Conservation (phyloP, 2,888 invertebrate species). For the Cerastis rubricosa region DNA sequence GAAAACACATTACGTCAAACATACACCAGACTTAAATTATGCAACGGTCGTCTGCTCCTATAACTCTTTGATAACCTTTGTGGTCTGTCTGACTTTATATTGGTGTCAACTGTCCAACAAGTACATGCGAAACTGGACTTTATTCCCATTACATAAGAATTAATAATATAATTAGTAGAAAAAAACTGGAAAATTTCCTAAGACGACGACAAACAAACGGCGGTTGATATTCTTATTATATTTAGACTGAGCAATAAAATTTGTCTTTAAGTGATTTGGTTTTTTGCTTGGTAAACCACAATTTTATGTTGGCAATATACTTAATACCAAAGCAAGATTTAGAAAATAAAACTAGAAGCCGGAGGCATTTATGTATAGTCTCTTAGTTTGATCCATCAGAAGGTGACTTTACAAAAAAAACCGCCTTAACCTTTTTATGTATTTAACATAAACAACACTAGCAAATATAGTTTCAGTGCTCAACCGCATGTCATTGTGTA, state of each 20-base stretch:
- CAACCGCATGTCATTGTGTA: neutral
- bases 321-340: neutral
- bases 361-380: neutral
- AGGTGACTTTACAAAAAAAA: neutral
- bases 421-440: neutral
- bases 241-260: conserved; percentile 25
- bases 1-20: conserved; percentile 32
- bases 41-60: conserved; percentile 56
- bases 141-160: conserved; percentile 46
- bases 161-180: conserved; percentile 41
- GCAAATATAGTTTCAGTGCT: neutral
- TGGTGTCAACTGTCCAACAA: conserved; percentile 50
- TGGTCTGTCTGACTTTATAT: conserved; percentile 60
- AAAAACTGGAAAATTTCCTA: conserved; percentile 55
- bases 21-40: conserved; percentile 62
- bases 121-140: conserved; percentile 50
- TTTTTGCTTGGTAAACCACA: conserved; percentile 3
- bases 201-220: neutral
- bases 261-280: conserved; percentile 4
- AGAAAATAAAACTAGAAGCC: neutral
- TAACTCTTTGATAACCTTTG: conserved; percentile 61
- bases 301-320: neutral
- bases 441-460: neutral
- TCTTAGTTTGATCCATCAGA: neutral
- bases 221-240: conserved; percentile 29